Conservation (phyloP, 2,888 invertebrate genomes). For the Torymus auratus region DNA sequence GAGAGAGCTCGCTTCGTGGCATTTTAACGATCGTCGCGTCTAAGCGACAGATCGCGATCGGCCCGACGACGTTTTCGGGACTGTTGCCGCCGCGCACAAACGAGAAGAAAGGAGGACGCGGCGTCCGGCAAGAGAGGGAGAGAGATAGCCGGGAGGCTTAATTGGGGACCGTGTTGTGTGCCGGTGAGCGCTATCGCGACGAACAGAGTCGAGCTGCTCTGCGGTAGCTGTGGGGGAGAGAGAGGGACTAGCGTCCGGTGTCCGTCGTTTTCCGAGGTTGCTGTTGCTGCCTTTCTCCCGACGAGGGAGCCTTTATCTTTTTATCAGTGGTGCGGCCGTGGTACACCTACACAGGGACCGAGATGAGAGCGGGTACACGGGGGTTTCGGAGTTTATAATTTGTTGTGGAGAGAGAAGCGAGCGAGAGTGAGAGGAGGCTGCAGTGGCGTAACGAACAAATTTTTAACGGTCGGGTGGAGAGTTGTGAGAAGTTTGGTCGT, state of each 20-base stretch:
- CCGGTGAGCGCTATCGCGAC: conserved; percentile 54
- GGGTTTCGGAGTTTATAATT: too few relatives aligned
- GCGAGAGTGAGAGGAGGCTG: too few relatives aligned
- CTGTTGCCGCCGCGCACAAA: conserved; percentile 42
- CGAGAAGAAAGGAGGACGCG: conserved; percentile 3
- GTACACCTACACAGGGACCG: too few relatives aligned
- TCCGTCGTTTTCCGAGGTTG: neutral
- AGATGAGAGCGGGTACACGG: too few relatives aligned
- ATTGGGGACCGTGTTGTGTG: conserved; percentile 72
- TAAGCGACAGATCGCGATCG: conserved; percentile 68
- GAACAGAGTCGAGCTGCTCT: conserved; percentile 65
- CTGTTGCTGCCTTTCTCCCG: conserved; percentile 2
- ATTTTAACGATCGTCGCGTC: conserved; percentile 73
- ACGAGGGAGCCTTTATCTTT: too few relatives aligned
- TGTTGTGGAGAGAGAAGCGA: too few relatives aligned
- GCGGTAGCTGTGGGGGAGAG: conserved; percentile 61
- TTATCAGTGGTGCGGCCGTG: too few relatives aligned
- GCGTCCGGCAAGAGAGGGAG: neutral
- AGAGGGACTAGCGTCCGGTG: too few relatives aligned
- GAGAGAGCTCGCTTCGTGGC: conserved; percentile 63
- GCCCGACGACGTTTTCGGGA: conserved; percentile 70
- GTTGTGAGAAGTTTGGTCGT: too few relatives aligned
- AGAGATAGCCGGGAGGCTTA: conserved; percentile 69
- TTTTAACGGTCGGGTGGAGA: too few relatives aligned
- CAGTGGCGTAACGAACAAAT: too few relatives aligned